Percentiles rank a stretch among this genome's conserved stretches.
These are phyloP conservation scores for Lobophora halterata DNA, from an alignment of 2,888 invertebrate species.

Conservation along the genomic window DNA sequence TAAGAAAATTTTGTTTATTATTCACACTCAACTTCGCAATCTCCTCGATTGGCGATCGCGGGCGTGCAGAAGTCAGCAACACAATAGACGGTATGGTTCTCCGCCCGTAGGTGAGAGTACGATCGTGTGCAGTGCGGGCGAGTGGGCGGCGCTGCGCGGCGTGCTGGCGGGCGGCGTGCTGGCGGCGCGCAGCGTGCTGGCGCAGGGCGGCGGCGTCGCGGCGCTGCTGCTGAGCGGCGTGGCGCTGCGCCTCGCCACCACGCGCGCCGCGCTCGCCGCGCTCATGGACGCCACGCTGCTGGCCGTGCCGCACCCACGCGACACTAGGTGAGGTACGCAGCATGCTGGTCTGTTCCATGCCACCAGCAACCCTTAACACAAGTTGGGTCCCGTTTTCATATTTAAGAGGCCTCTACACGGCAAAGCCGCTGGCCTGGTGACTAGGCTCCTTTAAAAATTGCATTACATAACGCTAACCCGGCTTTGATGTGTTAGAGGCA, in stretches of 20 bases:
- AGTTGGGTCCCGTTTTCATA: no score
- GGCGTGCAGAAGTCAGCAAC: not conserved
- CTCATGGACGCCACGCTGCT: constrained; percentile 83
- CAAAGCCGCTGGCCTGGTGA: no score
- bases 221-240: constrained; percentile 86
- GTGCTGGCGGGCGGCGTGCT: constrained; percentile 45
- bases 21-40: no score
- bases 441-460: no score
- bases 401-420: no score
- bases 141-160: constrained; percentile 50
- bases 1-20: no score
- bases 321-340: constrained; percentile 33
- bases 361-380: no score
- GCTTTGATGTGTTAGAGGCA: no score
- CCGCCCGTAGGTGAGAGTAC: constrained; percentile 87
- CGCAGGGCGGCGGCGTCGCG: constrained; percentile 39
- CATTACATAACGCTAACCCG: no score
- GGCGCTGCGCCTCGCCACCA: constrained; percentile 82
- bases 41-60: no score
- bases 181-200: constrained; percentile 76
- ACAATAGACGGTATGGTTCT: no score
- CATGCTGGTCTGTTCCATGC: no score
- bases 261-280: constrained; percentile 71
- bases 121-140: constrained; percentile 82
- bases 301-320: constrained; percentile 28